A percentile compares a stretch with the other conserved stretches of the same genome.
Conservation (phyloP, 2,888 invertebrate species). For the Zaprionus bogoriensis region DNA sequence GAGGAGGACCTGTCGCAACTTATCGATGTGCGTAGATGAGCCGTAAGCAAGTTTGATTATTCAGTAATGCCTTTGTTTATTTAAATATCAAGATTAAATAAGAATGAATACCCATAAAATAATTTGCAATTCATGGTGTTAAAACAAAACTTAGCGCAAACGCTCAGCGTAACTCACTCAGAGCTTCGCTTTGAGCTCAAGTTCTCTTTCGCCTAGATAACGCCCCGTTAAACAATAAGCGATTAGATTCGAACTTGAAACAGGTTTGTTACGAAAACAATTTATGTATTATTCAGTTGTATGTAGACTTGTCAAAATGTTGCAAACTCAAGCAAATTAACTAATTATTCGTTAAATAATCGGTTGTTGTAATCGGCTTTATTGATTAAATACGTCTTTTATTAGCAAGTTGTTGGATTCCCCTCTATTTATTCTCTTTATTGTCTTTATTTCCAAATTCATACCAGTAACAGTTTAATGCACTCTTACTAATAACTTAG, state of each 20-base stretch:
- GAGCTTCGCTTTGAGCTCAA: background rate
- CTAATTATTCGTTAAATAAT: too few relatives aligned
- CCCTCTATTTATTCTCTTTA: too few relatives aligned
- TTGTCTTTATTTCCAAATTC: too few relatives aligned
- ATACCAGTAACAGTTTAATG: too few relatives aligned
- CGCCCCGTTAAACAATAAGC: too few relatives aligned
- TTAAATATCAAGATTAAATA: background rate
- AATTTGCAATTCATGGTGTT: background rate
- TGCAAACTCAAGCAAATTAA: background rate
- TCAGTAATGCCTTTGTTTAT: background rate
- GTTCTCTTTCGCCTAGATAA: background rate
- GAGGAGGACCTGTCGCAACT: slow-evolving; percentile 12
- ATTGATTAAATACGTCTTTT: too few relatives aligned
- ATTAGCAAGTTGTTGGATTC: too few relatives aligned
- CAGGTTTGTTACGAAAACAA: background rate
- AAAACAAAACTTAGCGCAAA: background rate
- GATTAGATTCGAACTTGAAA: background rate
- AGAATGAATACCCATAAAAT: background rate
- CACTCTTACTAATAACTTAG: too few relatives aligned
- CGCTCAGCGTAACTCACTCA: background rate
- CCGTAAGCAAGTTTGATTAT: background rate
- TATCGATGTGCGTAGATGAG: slow-evolving; percentile 53
- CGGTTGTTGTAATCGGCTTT: too few relatives aligned
- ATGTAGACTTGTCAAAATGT: background rate
- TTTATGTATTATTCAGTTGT: background rate